phyloP scores from a whole-genome alignment of 2,797 vertebrate species.

The Spinus olivaceus region DNA sequence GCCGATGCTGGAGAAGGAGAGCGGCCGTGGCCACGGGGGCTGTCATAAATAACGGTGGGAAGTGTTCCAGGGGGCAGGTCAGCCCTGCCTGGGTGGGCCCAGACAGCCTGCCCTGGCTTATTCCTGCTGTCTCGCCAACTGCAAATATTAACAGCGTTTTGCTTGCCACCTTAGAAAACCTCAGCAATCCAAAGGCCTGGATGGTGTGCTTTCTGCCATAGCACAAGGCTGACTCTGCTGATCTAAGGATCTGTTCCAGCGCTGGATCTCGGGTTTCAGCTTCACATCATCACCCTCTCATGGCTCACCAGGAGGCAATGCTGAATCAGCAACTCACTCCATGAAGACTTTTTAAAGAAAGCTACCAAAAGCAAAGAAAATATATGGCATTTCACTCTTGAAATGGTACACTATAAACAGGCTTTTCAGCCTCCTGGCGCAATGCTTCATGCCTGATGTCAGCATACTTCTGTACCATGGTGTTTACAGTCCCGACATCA shows the following conservation, averaged over 20 bases:
- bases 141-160: background rate
- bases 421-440: background rate
- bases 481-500: background rate
- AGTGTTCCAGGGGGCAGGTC: background rate
- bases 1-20: background rate
- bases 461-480: background rate
- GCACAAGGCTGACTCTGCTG: background rate
- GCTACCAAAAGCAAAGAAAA: slow-evolving; percentile 9
- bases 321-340: background rate
- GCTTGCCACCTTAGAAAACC: background rate
- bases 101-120: background rate
- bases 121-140: background rate
- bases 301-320: background rate
- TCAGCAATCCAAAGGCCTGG: background rate
- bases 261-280: background rate
- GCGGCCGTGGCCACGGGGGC: background rate
- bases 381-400: background rate
- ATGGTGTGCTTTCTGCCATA: background rate
- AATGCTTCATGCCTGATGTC: background rate
- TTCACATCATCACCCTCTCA: background rate
- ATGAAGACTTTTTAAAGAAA: background rate
- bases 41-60: background rate
- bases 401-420: background rate
- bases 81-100: slow-evolving; percentile 32
- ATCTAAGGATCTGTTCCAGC: background rate